Evolutionary conservation across 2,113 vertebrate species (phyloP), one percentile per base, ranked within the genome.

Genomic region (Cromileptes altivelis): DNA sequence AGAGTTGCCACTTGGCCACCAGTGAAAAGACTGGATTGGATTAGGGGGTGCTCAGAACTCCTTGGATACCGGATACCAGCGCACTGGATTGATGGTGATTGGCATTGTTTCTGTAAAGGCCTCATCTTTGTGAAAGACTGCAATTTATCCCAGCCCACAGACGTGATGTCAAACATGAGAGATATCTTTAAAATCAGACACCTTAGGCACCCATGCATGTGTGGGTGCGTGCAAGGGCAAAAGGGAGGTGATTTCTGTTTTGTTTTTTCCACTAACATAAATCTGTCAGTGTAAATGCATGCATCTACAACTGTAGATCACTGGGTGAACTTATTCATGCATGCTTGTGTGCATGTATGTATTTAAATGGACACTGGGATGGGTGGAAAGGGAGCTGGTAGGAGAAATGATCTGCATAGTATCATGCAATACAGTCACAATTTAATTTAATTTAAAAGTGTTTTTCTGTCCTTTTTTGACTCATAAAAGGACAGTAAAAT

Each of bases 51-150:
- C 89, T 87, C 65, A 57, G 83, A 81, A 78, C 89, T 94, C 90
- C 93, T 90, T 89, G 91, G 94, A 90, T 75, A 92, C 91, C 81
- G 90, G 89, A 89, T 86, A 82, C 81, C 75, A 85, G 79, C 55
- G 18, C 76, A 77, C 67, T 91, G 79, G 80, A 89, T 63, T 86
- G 86, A 89, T 88, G 85, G 88, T 52, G 85, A 87, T 70, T 85
- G 84, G 73, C 73, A 78, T 83, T 88, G 74, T 89, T 78, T 87
- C 69, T 73, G 74, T 84, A 61, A 85, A 82, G 77, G 82, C 58
- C 76, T 52, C 63, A 63, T 64, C 62, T 87, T 82, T 80, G 70
- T 83, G 64, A 90, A 77, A 85, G 71, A 47, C 37, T 61, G 67
- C 75, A 58, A 64, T 86, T 81, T 82, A 88, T 82, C 50, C 47